Evolutionary conservation across 2,888 invertebrate species (phyloP).

Genomic region (Caenorhabditis sulstoni): DNA sequence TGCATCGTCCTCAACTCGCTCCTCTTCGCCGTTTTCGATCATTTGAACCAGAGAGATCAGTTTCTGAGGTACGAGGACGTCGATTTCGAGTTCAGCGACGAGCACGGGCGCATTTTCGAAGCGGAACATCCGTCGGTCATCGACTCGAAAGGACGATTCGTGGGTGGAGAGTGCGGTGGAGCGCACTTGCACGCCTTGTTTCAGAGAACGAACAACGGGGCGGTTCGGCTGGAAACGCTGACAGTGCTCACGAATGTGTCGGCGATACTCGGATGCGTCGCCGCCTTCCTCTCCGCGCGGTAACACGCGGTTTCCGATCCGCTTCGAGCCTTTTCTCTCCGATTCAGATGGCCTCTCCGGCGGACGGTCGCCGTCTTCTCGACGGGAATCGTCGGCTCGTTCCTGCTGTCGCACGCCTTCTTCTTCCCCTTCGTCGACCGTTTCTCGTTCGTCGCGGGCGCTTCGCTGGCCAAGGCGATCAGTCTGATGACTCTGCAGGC

Average conservation of each 20-base stretch:
- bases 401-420: conserved; percentile 21
- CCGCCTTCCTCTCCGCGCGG: conserved; percentile 15
- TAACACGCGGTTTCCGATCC: too few relatives aligned
- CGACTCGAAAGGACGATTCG: conserved; percentile 8
- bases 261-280: conserved; percentile 5
- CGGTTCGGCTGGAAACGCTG: conserved; percentile 9
- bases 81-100: conserved; percentile 12
- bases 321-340: not conserved
- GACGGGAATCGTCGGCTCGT: not conserved
- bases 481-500: conserved; percentile 10
- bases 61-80: conserved; percentile 7
- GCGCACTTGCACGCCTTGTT: not conserved
- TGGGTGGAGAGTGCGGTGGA: conserved; percentile 5
- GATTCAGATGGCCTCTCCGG: conserved; percentile 24
- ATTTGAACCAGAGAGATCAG: conserved; percentile 14
- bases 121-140: conserved; percentile 13
- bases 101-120: not conserved
- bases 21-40: conserved; percentile 13
- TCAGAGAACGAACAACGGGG: conserved; percentile 22
- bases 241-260: conserved; percentile 14
- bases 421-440: conserved; percentile 36
- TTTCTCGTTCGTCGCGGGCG: conserved; percentile 1
- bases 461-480: conserved; percentile 4
- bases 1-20: conserved; percentile 16
- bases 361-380: conserved; percentile 14